Evolutionary conservation across 2,113 vertebrate genomes (phyloP).

Genomic region (Gyps fulvus): DNA sequence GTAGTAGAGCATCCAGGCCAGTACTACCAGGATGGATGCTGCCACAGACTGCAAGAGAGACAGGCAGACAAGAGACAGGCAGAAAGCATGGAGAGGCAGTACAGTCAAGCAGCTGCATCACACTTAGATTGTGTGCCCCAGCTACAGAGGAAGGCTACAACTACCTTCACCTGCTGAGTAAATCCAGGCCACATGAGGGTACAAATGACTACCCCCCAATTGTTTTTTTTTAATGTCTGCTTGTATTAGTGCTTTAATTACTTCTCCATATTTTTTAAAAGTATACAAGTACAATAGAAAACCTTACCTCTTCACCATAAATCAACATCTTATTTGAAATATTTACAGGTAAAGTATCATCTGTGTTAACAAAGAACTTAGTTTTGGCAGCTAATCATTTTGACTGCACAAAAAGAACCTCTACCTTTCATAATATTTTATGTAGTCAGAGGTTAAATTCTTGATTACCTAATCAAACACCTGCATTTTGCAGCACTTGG

Average conservation of each 20-base stretch:
- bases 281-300: not conserved
- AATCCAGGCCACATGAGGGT: not conserved
- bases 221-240: not conserved
- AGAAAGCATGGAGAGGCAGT: not conserved
- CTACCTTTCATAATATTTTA: not conserved
- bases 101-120: not conserved
- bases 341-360: not conserved
- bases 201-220: not conserved
- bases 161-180: not conserved
- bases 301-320: not conserved
- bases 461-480: conserved; percentile 35
- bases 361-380: not conserved
- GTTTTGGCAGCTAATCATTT: not conserved
- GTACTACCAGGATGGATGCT: not conserved
- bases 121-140: not conserved
- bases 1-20: not conserved
- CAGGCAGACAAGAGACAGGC: not conserved
- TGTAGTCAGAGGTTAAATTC: not conserved
- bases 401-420: not conserved
- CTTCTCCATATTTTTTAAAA: not conserved
- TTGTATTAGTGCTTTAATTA: not conserved
- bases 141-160: not conserved
- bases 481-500: conserved; percentile 9
- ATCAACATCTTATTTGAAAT: not conserved
- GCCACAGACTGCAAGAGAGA: not conserved